Conservation (phyloP, 2,797 vertebrate species). For the Gymnopithys bicolor region DNA sequence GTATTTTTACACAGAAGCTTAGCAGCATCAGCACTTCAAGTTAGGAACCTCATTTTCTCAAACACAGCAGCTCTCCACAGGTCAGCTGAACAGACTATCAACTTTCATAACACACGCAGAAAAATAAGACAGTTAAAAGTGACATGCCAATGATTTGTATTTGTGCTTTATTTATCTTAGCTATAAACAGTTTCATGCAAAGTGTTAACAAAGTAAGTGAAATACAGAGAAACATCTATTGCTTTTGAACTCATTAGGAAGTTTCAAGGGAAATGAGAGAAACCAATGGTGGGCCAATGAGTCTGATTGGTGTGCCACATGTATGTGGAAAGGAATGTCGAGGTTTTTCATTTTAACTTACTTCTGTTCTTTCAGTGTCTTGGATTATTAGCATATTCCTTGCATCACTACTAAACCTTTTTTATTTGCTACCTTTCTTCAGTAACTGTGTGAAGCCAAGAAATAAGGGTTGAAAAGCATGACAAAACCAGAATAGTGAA, state of each 20-base stretch:
- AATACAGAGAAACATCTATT: background rate
- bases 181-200: background rate
- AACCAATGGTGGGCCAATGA: background rate
- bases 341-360: background rate
- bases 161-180: background rate
- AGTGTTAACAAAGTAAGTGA: background rate
- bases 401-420: background rate
- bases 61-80: background rate
- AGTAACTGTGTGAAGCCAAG: background rate
- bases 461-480: background rate
- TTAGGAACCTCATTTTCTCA: background rate
- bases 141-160: background rate
- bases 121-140: background rate
- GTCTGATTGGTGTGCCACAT: fast-evolving
- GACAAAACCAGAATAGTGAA: background rate
- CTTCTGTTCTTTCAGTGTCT: background rate
- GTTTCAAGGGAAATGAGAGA: background rate
- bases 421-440: background rate
- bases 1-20: background rate
- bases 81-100: background rate
- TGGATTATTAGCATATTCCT: background rate
- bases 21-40: background rate
- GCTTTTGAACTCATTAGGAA: background rate
- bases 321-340: background rate
- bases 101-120: background rate